Conservation (phyloP, 2,113 vertebrate species). For the Xenus cinereus region DNA sequence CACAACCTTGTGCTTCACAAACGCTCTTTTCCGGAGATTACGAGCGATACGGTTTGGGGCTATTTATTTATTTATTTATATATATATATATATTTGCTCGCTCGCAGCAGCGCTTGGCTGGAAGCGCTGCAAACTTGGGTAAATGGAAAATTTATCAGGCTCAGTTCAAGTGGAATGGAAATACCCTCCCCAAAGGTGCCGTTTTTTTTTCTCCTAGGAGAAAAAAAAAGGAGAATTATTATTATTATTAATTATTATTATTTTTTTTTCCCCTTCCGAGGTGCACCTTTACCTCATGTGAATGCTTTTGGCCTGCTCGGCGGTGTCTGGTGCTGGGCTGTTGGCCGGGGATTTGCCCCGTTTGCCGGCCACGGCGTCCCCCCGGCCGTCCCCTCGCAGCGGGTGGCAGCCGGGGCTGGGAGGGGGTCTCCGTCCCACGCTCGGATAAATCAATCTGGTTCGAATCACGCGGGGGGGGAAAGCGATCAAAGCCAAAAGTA, state of each 20-base stretch:
- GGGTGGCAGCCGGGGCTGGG: neutral
- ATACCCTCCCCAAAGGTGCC: neutral
- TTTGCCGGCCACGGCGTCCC: neutral
- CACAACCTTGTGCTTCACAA: neutral
- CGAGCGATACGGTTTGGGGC: neutral
- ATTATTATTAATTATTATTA: neutral
- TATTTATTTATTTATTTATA: neutral
- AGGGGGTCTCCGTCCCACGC: neutral
- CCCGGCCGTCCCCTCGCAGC: neutral
- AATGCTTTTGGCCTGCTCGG: neutral
- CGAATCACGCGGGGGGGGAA: neutral
- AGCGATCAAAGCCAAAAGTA: neutral
- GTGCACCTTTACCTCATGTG: neutral
- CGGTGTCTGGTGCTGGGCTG: neutral
- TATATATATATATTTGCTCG: neutral
- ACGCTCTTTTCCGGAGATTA: neutral
- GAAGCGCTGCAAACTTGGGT: neutral
- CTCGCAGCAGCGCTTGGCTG: neutral
- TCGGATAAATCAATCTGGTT: neutral
- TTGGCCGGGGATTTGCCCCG: conserved; percentile 15
- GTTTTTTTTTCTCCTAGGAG: neutral
- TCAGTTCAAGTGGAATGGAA: neutral
- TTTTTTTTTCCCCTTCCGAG: rapidly evolving
- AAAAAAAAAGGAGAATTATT: neutral
- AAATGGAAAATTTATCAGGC: neutral